Evolutionary conservation across 2,113 vertebrate species (phyloP).

Genomic region (Tetrax tetrax): DNA sequence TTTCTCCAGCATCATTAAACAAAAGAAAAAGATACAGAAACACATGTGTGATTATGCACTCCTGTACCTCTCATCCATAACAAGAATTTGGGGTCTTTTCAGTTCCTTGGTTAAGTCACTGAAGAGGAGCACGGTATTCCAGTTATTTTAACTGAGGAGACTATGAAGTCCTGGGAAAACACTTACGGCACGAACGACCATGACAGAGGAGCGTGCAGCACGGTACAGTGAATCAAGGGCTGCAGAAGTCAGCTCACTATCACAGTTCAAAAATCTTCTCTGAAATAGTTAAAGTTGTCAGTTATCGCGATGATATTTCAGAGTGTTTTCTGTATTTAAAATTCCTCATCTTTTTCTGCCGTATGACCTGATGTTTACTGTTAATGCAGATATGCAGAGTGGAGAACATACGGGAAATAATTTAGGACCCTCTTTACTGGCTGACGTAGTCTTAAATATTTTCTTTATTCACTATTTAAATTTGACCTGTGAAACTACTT

Average conservation of each 20-base stretch:
- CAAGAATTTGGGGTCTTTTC: background rate
- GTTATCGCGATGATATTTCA: background rate
- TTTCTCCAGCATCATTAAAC: background rate
- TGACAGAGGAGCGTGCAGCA: background rate
- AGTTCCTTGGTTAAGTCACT: background rate
- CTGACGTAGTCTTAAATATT: background rate
- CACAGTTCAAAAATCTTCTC: background rate
- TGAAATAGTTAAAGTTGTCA: background rate
- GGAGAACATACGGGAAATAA: background rate
- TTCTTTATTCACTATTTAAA: background rate
- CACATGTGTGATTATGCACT: background rate
- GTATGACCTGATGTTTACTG: background rate
- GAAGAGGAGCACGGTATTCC: background rate
- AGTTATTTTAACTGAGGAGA: background rate
- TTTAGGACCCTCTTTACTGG: background rate
- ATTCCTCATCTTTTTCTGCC: background rate
- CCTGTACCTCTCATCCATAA: background rate
- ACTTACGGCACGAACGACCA: background rate
- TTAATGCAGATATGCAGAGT: background rate
- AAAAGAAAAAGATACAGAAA: background rate
- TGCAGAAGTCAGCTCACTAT: background rate
- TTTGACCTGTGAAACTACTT: background rate
- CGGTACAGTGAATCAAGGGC: background rate
- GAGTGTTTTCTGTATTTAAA: background rate
- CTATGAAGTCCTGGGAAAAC: background rate